Conservation (phyloP, 2,113 vertebrate species). For the Lepus europaeus region DNA sequence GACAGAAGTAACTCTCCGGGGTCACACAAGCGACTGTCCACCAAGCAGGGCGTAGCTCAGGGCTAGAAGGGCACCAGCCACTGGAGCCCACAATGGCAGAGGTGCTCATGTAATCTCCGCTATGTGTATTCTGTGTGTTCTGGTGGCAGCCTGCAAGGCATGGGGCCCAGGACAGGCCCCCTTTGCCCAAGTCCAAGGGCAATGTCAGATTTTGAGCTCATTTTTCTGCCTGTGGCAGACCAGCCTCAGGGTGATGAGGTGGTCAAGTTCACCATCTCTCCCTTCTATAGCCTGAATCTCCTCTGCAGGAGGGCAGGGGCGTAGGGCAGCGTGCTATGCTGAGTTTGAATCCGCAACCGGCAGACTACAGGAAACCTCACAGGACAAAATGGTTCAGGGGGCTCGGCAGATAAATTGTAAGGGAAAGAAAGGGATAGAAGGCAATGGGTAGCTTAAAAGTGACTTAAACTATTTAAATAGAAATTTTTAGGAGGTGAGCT, state of each 20-base stretch:
- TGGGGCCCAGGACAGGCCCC: neutral
- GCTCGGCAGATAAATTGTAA: neutral
- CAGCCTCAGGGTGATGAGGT: neutral
- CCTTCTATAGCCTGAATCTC: neutral
- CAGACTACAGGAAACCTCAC: neutral
- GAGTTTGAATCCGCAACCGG: neutral
- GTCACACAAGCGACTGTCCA: neutral
- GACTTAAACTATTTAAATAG: conserved; percentile 24
- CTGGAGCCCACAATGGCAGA: neutral
- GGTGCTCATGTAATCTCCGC: neutral
- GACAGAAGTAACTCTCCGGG: neutral
- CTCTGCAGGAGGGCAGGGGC: neutral
- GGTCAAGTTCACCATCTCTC: neutral
- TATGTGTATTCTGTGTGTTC: fast-evolving
- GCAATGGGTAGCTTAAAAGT: neutral
- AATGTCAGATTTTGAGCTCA: neutral
- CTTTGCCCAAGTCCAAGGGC: neutral
- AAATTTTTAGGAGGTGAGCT: neutral
- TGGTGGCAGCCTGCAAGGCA: neutral
- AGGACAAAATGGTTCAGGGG: neutral
- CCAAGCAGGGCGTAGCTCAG: neutral
- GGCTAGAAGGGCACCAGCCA: neutral
- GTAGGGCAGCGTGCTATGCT: neutral
- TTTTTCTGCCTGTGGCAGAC: neutral
- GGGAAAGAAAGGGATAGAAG: neutral